Conservation (phyloP, 37 sponge, comb jelly and placozoan genomes). For the Crambe crambe region DNA sequence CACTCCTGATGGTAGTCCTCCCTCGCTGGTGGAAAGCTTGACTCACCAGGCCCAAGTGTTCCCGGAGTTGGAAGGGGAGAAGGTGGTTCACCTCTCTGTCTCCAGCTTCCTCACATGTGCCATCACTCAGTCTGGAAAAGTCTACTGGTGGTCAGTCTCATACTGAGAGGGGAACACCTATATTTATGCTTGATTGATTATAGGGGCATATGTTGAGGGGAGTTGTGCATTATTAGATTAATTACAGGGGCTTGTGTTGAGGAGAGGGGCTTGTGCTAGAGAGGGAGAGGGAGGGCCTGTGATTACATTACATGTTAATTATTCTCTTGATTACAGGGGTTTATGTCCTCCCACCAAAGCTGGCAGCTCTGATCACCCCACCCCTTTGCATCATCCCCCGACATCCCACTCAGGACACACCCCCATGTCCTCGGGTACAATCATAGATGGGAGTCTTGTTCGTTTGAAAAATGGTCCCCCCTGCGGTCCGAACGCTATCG, state of each 20-base stretch:
- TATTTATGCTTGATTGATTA: not conserved
- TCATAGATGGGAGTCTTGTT: slow-evolving; percentile 65
- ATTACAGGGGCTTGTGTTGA: not conserved
- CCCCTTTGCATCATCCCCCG: not conserved
- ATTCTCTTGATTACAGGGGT: slow-evolving; percentile 45
- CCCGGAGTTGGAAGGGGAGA: slow-evolving; percentile 26
- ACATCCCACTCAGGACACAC: not conserved
- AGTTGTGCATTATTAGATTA: not conserved
- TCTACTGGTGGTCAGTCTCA: slow-evolving; percentile 78
- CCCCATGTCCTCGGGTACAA: slow-evolving; percentile 10
- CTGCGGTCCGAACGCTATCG: slow-evolving; percentile 56
- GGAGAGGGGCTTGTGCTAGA: not conserved
- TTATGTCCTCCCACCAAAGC: slow-evolving; percentile 48
- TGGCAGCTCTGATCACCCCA: not conserved
- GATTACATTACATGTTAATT: not conserved
- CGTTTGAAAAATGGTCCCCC: slow-evolving; percentile 70
- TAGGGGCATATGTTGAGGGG: not conserved
- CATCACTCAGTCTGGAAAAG: slow-evolving; percentile 45
- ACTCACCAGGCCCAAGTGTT: slow-evolving; percentile 45
- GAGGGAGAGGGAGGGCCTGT: not conserved
- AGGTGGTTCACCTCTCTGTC: slow-evolving; percentile 24
- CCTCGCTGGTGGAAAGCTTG: slow-evolving; percentile 60
- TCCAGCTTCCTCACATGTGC: slow-evolving; percentile 67
- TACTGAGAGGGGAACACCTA: not conserved
- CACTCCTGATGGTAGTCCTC: slow-evolving; percentile 15